Evolutionary conservation across 2,888 invertebrate genomes (phyloP).

Genomic region (Drosophila prostipennis): DNA sequence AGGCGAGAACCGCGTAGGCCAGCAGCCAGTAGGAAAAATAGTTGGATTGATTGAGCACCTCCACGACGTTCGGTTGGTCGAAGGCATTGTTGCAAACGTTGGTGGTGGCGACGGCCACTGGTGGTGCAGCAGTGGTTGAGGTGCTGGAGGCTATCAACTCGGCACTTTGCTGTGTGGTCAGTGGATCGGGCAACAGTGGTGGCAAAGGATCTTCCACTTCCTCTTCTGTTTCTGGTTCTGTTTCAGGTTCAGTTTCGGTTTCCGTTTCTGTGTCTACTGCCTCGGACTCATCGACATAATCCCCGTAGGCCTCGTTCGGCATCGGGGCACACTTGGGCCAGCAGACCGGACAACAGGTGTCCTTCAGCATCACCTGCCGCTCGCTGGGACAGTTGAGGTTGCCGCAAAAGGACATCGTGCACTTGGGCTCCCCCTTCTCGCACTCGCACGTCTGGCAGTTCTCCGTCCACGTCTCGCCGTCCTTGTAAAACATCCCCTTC

Average conservation of each 20-base stretch:
- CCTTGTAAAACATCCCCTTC: slow-evolving; percentile 76
- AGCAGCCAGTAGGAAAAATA: slow-evolving; percentile 21
- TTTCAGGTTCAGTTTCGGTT: not conserved
- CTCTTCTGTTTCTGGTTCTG: not conserved
- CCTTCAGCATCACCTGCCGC: slow-evolving; percentile 76
- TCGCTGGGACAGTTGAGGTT: slow-evolving; percentile 77
- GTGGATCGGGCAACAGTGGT: slow-evolving; percentile 13
- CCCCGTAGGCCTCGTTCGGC: slow-evolving; percentile 63
- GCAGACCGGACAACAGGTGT: slow-evolving; percentile 82
- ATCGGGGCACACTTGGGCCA: slow-evolving; percentile 81
- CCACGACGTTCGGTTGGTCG: slow-evolving; percentile 75
- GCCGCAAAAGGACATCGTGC: slow-evolving; percentile 78
- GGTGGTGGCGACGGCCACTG: not conserved
- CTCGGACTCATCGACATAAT: slow-evolving; percentile 18
- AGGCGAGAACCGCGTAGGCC: slow-evolving; percentile 10
- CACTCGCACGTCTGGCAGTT: slow-evolving; percentile 82
- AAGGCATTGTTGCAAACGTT: slow-evolving; percentile 24
- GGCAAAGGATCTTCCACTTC: slow-evolving; percentile 14
- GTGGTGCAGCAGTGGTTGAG: slow-evolving; percentile 12
- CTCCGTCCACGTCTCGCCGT: slow-evolving; percentile 82
- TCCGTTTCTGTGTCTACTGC: not conserved
- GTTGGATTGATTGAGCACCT: slow-evolving; percentile 62
- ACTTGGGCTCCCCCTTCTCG: slow-evolving; percentile 80
- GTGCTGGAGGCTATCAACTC: slow-evolving; percentile 16
- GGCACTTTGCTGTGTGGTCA: slow-evolving; percentile 14